Evolutionary conservation across 1,140 invertebrate species (phyloP).

Genomic region (Zelostemma sp.): DNA sequence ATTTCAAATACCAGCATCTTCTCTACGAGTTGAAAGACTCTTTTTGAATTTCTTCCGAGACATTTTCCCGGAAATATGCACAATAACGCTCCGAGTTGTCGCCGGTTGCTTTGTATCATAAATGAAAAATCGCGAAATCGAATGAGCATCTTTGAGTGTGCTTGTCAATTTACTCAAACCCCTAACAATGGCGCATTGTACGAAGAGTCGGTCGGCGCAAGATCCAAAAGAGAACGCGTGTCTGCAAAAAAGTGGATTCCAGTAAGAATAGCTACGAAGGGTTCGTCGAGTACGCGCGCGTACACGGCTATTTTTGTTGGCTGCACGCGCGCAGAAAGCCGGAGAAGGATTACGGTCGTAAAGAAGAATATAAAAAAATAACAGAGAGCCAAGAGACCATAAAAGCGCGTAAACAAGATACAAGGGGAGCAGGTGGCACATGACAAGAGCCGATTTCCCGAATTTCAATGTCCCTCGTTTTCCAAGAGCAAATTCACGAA

Average conservation of each 20-base stretch:
- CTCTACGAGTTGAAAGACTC: too few relatives aligned
- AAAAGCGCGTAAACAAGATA: conserved; percentile 48
- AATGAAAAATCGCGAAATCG: too few relatives aligned
- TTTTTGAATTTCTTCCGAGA: too few relatives aligned
- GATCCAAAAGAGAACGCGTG: conserved; percentile 17
- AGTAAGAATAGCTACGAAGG: conserved; percentile 23
- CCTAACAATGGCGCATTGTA: conserved; percentile 14
- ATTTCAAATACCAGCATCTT: too few relatives aligned
- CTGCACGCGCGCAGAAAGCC: conserved; percentile 22
- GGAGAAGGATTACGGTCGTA: conserved; percentile 28
- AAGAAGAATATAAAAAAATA: conserved; percentile 24
- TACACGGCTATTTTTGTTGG: conserved; percentile 32
- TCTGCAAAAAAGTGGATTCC: conserved; percentile 37
- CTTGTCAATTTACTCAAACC: neutral
- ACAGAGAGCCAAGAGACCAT: conserved; percentile 30
- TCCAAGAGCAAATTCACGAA: conserved; percentile 23
- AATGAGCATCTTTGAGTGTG: too few relatives aligned
- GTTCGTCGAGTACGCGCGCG: conserved; percentile 27
- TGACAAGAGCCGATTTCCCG: conserved; percentile 38
- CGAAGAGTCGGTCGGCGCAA: conserved; percentile 21
- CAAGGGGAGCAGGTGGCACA: conserved; percentile 45
- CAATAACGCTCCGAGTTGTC: too few relatives aligned
- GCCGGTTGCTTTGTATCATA: too few relatives aligned
- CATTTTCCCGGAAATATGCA: too few relatives aligned
- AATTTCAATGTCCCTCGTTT: conserved; percentile 43